Percentiles rank a stretch among this genome's conserved stretches.
These are phyloP conservation scores for Lycaon pictus DNA, from an alignment of 2,113 vertebrate genomes.

Conservation along the genomic window DNA sequence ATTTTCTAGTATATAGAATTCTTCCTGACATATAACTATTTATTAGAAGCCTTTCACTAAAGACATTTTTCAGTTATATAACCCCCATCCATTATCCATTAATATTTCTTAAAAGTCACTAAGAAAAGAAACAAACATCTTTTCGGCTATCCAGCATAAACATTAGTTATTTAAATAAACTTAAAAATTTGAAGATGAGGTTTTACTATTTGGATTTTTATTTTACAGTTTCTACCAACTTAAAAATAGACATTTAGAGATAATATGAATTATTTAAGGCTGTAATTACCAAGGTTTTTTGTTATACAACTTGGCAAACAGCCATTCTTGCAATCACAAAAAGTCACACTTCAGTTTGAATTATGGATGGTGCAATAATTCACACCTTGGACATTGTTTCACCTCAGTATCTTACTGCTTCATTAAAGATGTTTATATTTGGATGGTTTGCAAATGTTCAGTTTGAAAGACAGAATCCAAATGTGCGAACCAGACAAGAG, in stretches of 20 bases:
- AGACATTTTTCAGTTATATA: background rate
- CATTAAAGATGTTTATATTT: slow-evolving; percentile 77
- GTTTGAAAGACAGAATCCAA: slow-evolving; percentile 68
- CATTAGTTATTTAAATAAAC: slow-evolving; percentile 35
- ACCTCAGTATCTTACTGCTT: slow-evolving; percentile 64
- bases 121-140: slow-evolving; percentile 17
- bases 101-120: slow-evolving; percentile 56
- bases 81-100: background rate
- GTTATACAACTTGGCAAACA: slow-evolving; percentile 72
- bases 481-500: slow-evolving; percentile 58
- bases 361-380: slow-evolving; percentile 73
- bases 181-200: slow-evolving; percentile 31
- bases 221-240: slow-evolving; percentile 66
- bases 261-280: slow-evolving; percentile 60
- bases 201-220: slow-evolving; percentile 55
- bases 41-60: slow-evolving; percentile 21
- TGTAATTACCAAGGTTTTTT: slow-evolving; percentile 63
- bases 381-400: slow-evolving; percentile 78
- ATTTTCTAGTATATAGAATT: background rate
- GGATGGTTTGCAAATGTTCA: slow-evolving; percentile 69
- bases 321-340: slow-evolving; percentile 64
- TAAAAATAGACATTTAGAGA: slow-evolving; percentile 73
- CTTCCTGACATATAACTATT: background rate
- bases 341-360: slow-evolving; percentile 75
- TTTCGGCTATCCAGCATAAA: background rate